These are phyloP conservation scores for Erpetoichthys calabaricus DNA, from an alignment of 2,797 vertebrate species.

Conservation along the genomic window DNA sequence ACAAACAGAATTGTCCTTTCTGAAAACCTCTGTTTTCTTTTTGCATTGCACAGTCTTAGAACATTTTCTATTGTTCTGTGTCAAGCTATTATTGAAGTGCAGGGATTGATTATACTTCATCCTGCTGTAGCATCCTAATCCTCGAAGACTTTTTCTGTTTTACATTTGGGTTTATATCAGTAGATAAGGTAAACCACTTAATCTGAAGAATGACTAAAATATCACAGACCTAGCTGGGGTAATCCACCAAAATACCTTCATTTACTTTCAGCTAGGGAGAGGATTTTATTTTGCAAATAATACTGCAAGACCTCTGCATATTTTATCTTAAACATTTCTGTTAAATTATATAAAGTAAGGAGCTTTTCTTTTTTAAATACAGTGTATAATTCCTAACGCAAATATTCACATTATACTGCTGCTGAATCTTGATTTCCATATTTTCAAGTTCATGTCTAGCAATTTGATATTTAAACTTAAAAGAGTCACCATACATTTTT, in stretches of 20 bases:
- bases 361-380: not conserved
- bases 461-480: too few relatives aligned
- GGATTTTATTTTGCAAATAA: slow-evolving; percentile 1
- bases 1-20: too few relatives aligned
- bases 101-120: slow-evolving; percentile 1
- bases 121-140: not conserved
- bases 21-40: too few relatives aligned
- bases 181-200: slow-evolving; percentile 2
- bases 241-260: slow-evolving; percentile 1
- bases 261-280: not conserved
- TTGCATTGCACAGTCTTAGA: not conserved
- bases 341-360: not conserved
- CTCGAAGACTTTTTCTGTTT: not conserved
- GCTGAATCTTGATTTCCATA: too few relatives aligned
- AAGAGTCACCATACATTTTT: too few relatives aligned
- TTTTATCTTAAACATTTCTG: not conserved
- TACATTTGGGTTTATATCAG: not conserved
- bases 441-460: too few relatives aligned
- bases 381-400: too few relatives aligned
- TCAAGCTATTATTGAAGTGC: not conserved
- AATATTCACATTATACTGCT: too few relatives aligned
- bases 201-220: not conserved
- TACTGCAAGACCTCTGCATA: not conserved
- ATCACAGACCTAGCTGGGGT: not conserved
- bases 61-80: not conserved